Evolutionary conservation across 2,797 vertebrate species (phyloP).

Genomic region (Phalloptychus januarius): DNA sequence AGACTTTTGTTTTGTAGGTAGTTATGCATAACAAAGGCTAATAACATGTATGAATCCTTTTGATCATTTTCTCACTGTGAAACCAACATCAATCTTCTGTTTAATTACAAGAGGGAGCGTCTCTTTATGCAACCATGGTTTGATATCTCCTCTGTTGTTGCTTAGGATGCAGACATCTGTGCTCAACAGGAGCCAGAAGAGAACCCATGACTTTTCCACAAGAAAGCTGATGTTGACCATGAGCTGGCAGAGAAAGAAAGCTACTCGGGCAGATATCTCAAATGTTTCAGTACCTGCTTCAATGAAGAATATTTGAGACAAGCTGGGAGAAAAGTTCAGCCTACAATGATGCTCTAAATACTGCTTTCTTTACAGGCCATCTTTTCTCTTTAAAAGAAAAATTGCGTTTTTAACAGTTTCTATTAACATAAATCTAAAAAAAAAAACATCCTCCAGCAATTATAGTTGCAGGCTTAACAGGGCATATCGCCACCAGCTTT

Average conservation of each 20-base stretch:
- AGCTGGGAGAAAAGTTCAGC: background rate
- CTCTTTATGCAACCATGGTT: background rate
- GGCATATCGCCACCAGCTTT: background rate
- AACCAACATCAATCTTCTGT: background rate
- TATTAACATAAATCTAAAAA: background rate
- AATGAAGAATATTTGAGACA: background rate
- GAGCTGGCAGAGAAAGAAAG: background rate
- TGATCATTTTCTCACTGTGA: background rate
- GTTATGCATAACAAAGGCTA: background rate
- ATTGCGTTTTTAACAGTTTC: background rate
- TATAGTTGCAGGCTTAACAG: background rate
- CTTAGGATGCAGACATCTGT: constrained; percentile 8
- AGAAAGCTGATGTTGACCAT: background rate
- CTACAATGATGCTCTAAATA: background rate
- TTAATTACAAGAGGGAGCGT: background rate
- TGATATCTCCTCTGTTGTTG: constrained; percentile 11
- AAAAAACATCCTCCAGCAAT: background rate
- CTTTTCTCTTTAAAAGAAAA: background rate
- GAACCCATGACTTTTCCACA: background rate
- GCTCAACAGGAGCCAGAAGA: background rate
- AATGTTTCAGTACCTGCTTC: background rate
- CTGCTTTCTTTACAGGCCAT: background rate
- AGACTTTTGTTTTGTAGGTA: background rate
- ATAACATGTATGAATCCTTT: background rate
- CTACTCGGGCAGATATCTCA: background rate